Base-by-base conservation (phyloP, 2,797 vertebrate species). In the Meda fulgida region DNA sequence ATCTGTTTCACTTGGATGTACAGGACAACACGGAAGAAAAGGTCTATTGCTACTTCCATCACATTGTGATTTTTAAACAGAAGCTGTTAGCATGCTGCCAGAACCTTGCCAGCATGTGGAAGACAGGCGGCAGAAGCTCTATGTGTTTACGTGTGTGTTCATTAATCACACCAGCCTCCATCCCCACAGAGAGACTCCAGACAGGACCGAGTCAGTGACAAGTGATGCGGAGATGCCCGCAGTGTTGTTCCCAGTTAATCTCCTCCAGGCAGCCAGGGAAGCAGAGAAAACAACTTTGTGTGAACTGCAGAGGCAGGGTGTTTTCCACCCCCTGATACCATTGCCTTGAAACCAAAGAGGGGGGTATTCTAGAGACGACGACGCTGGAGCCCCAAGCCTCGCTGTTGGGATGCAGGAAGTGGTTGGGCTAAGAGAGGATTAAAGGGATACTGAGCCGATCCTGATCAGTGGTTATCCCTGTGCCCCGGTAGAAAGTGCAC, bases 401-500 rank as follows among this genome's bases (percentile, higher is more conserved):
- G 7, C 51, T 69, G 48, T 84, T 78, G 36, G 26, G 51, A 67
- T 60, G 67, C 80, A 78, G 66, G 77, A 78, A 23, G 58, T 0
- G 29, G 31, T 66, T 23, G 70, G 76, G 71, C 46, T 80, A 71
- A 78, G 31, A 80, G 87, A 67, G 83, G 83, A 86, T 90, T 90
- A 89, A 58, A 73, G 55, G 21, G 78, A 84, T 21, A 84, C 51
- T 85, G 84, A 89, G 78, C 85, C 71, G 58, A 81, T 84, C 48
- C 78, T 75, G 51, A 67, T 76, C 75, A 23, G 80, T 81, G 60
- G 78, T 82, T 87, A 85, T 88, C 86, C 80, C 66, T 82, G 81
- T 84, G 36, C 80, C 82, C 80, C 40, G 0, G 21, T 71, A 76
- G 80, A 66, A 84, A 78, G 65, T 58, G 66, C 38, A 48, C 58